These are phyloP conservation scores for Anas bernieri DNA, from an alignment of 2,797 vertebrate genomes.

Conservation along the genomic window DNA sequence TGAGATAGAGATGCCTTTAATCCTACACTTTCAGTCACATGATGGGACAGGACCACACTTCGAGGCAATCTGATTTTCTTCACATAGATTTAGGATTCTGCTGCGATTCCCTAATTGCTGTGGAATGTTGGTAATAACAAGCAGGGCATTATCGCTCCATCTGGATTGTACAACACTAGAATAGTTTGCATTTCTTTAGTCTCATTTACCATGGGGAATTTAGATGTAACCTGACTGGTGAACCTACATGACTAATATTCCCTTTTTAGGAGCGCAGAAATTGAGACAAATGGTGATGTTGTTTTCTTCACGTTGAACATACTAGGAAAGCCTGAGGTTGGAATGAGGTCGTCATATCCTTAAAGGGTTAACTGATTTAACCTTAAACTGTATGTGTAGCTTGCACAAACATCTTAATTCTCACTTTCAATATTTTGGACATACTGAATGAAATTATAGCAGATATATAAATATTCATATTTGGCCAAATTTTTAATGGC, in stretches of 20 bases:
- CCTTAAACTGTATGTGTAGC: not conserved
- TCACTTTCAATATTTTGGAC: not conserved
- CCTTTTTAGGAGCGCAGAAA: not conserved
- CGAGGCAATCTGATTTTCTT: slow-evolving; percentile 44
- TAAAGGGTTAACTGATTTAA: not conserved
- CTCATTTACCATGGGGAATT: slow-evolving; percentile 61
- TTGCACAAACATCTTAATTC: not conserved
- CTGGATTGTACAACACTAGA: slow-evolving; percentile 33
- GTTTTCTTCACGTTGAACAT: not conserved
- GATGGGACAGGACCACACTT: slow-evolving; percentile 53
- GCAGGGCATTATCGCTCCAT: slow-evolving; percentile 53
- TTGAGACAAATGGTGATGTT: not conserved
- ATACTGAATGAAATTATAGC: not conserved
- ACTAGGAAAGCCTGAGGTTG: not conserved
- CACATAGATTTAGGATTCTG: slow-evolving; percentile 44
- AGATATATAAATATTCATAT: not conserved
- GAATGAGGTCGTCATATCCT: not conserved
- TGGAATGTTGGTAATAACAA: slow-evolving; percentile 68
- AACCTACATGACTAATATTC: slow-evolving; percentile 31
- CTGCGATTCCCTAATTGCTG: slow-evolving; percentile 47
- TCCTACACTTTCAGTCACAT: slow-evolving; percentile 34
- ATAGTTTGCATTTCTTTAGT: slow-evolving; percentile 67
- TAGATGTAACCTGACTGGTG: slow-evolving; percentile 26
- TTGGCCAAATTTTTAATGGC: not conserved
- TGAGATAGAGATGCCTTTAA: slow-evolving; percentile 33